Base-by-base conservation (phyloP, 2,888 invertebrate genomes). In the Epicampocera succincta region DNA sequence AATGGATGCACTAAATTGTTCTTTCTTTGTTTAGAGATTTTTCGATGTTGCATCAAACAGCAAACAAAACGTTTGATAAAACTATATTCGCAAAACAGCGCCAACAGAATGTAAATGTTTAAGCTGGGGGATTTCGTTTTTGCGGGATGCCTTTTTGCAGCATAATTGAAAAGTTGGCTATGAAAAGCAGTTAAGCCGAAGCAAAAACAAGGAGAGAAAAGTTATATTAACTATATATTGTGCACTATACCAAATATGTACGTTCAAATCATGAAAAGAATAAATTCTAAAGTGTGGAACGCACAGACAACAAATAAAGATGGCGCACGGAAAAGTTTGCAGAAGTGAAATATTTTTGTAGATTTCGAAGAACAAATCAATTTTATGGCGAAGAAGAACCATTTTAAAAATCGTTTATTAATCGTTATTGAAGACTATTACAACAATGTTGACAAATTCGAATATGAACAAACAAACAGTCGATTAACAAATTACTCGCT, bases 151-250 rank as follows among this genome's bases (percentile, higher is more conserved):
- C 15, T 25, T 29, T 69, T 33, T 58, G 17, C 3, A 68, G 61
- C 60, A 58, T 81, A 76, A 81, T 83, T 83, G 83, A 83, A 83
- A 79, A 66, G 60, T 79, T 61, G 69, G 65, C 74, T 65, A 46
- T 68, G 63, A 66, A 71, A 58, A 21, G 42, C 60, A 71, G 56
- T 74, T 80, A 73, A 68, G 29, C 68, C 15, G 73, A 68, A 63
- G 40, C 42, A 15, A 40, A n/a, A 68, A 54, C 6, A 29, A 66
- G 3, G 15, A 48, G 3, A 38, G 44, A 50, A 29, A 29, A 33
- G 61, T 29, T 9, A 46, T 12, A 50, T 46, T 19, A 9, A 58
- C 29, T 9, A 58, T 25, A 25, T 19, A 11, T n/a, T n/a, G n/a
- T n/a, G n/a, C 50, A 6, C 13, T 44, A 29, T 42, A n/a, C 15